phyloP scores from a whole-genome alignment of 2,113 vertebrate genomes.

The Rhea americana region DNA sequence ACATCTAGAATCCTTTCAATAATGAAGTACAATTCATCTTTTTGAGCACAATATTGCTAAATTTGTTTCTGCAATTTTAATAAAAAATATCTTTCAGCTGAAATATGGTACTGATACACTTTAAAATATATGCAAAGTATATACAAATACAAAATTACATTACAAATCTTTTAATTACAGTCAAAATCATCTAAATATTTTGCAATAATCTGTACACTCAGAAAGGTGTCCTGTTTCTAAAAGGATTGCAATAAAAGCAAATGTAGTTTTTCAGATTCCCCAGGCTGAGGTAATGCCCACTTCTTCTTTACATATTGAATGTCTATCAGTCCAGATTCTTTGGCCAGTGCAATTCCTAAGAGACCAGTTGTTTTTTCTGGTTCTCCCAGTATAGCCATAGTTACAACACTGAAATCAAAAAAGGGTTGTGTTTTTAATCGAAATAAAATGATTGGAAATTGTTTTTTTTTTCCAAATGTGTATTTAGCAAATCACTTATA shows the following conservation, averaged over 20 bases:
- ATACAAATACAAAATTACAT: constrained; percentile 13
- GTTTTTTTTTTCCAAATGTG: background rate
- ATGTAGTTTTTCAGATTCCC: constrained; percentile 78
- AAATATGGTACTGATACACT: background rate
- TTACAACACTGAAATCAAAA: constrained; percentile 77
- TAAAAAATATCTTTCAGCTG: constrained; percentile 44
- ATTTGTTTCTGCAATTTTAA: background rate
- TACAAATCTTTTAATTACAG: background rate
- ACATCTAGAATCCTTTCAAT: background rate
- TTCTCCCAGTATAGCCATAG: constrained; percentile 87
- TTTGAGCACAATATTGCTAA: background rate
- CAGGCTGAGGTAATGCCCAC: constrained; percentile 70
- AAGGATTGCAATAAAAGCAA: constrained; percentile 66
- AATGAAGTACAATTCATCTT: background rate
- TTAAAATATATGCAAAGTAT: background rate
- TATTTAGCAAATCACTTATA: background rate
- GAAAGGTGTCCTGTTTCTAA: background rate
- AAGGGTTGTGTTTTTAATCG: background rate
- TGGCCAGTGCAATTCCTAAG: constrained; percentile 85
- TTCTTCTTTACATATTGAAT: constrained; percentile 84
- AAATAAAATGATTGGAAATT: background rate
- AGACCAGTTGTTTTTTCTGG: constrained; percentile 80
- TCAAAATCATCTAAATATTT: background rate
- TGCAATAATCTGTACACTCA: background rate
- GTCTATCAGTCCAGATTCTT: constrained; percentile 83